phyloP scores from a whole-genome alignment of 2,797 vertebrate genomes.

The Rallus crepitans region DNA sequence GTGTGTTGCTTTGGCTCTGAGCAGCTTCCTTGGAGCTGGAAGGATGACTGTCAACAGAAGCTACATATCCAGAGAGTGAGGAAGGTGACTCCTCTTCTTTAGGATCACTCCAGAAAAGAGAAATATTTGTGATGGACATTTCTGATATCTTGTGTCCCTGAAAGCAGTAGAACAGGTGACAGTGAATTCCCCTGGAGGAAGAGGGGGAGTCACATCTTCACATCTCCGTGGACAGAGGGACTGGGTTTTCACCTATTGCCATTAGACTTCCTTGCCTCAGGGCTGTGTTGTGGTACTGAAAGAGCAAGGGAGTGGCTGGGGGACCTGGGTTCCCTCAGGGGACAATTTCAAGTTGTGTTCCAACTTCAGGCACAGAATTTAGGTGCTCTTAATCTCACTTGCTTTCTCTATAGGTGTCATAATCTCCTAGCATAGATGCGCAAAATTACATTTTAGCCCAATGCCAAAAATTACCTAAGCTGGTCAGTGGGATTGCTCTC shows the following conservation, averaged over 20 bases:
- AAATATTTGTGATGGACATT: background rate
- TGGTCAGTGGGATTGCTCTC: background rate
- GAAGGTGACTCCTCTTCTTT: background rate
- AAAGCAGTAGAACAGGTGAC: background rate
- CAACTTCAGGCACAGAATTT: slow-evolving; percentile 11
- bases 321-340: background rate
- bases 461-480: background rate
- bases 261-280: background rate
- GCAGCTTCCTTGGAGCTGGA: background rate
- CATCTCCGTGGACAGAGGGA: background rate
- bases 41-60: background rate
- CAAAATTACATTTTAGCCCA: background rate
- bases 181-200: background rate
- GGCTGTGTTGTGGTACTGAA: background rate
- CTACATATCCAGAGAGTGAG: background rate
- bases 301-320: background rate
- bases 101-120: background rate
- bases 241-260: background rate
- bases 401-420: background rate
- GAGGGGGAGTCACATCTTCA: background rate
- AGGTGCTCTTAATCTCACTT: slow-evolving; percentile 4
- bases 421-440: background rate
- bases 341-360: background rate
- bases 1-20: background rate
- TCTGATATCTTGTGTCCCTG: background rate